Base-by-base conservation (phyloP, 1,140 invertebrate genomes). In the Coenobita brevimanus region DNA sequence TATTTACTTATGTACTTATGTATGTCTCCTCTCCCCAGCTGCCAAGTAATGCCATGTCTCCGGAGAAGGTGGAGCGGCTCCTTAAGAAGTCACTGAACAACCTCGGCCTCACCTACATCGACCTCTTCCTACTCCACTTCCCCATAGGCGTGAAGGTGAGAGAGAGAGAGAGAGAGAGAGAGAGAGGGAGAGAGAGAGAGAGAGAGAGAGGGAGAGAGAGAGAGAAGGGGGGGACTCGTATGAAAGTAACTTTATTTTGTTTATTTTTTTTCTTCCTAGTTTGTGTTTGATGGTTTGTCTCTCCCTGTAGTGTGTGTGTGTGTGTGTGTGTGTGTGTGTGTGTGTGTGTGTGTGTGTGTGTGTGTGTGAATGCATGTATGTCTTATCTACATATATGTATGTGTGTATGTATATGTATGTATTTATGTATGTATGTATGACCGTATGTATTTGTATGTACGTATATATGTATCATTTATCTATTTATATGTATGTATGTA, bases 101-200 rank as follows among this genome's bases (percentile, higher is more conserved):
- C 57, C 92, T 98, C n/a, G 94, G 95, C 89, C 91, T 97, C 79
- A 94, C 96, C 82, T 98, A 98, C 91, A 92, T 98, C 2, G 97
- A 98, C 91, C 93, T 98, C 82, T 98, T 97, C 92, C 93, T 98
- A 13, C 94, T 98, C 79, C 97, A 98, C 89, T 94, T 95, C 38
- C 97, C 97, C 0, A 85, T 90, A 78, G 89, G 91, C 0, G 90
- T 91, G 8, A 64, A 80, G 79, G 84, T 81, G 75, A 24, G 27
- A 10, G 1, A 13, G 36, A 50, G 46, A 50, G 64, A 36, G n/a
- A 69, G n/a, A 71, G 17, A 71, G 67, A 4, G 36, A 10, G 69
- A 69, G 60, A 88, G 78, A n/a, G 21, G 33, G 27, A 57, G 33
- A 30, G 50, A 80, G 38, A 41, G 75, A 15, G 46, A 24, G 46